Evolutionary conservation across 2,888 invertebrate species (phyloP).

Genomic region (Pachydiplax longipennis): DNA sequence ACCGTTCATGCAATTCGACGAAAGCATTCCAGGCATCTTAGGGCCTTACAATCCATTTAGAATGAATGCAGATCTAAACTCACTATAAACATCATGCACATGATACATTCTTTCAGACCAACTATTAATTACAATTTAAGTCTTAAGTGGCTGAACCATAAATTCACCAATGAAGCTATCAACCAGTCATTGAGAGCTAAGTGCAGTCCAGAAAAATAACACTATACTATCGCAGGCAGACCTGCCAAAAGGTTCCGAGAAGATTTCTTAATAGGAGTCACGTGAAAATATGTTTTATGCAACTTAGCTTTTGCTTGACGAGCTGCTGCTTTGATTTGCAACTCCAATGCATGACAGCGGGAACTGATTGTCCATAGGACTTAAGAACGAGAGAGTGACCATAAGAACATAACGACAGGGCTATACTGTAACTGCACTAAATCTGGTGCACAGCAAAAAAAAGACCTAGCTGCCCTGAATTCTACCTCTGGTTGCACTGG

Average conservation of each 20-base stretch:
- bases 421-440: neutral
- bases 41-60: constrained; percentile 19
- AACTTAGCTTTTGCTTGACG: constrained; percentile 12
- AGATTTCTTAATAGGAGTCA: constrained; percentile 15
- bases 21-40: neutral
- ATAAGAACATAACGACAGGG: neutral
- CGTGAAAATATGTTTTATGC: constrained; percentile 17
- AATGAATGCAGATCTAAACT: constrained; percentile 23
- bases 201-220: constrained; percentile 37
- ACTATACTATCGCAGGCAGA: constrained; percentile 25
- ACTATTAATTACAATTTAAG: neutral
- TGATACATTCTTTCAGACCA: neutral
- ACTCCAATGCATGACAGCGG: neutral
- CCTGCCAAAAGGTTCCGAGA: constrained; percentile 28
- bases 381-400: neutral
- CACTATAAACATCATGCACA: constrained; percentile 15
- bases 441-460: neutral
- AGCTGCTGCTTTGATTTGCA: neutral
- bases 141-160: constrained; percentile 12
- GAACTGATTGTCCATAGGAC: neutral
- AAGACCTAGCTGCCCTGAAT: neutral
- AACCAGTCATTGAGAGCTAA: constrained; percentile 32
- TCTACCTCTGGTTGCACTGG: neutral
- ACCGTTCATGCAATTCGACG: neutral
- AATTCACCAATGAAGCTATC: constrained; percentile 20